Base-by-base conservation (phyloP, 2,797 vertebrate species). In the Hippopotamyrus pictus region DNA sequence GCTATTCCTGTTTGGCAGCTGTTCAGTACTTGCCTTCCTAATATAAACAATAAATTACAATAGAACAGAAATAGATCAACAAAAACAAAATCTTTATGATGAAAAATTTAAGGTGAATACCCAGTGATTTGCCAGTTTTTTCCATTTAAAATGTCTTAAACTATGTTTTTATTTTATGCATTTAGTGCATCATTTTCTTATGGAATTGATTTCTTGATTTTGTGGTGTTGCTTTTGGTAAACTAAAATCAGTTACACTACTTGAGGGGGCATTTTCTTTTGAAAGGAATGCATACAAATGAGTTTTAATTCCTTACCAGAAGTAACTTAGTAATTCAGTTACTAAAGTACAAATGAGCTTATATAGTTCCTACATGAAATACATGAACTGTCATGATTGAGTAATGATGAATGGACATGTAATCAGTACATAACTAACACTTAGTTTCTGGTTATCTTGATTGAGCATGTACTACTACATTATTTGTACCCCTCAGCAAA, bases 11-110 rank as follows among this genome's bases (percentile, higher is more conserved):
- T 57, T 53, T 87, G 50, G 50, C 51, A 59, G 51, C 53, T 59
- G 50, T 59, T 87, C 53, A 87, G 85, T 57, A 41, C 85, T 44
- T 87, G 85, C 51, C 53, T 51, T 87, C 85, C 85, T 86, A 51
- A 29, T 51, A 86, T 86, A 87, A 87, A 57, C 51, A 57, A 41
- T 54, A 37, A 59, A 29, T 84, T 22, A 51, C 44, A 84, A 51
- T 48, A 87, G 22, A 87, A 59, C 53, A 41, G 33, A 57, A 57
- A 48, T 87, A 33, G 50, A 9, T 57, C 17, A 37, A 57, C 29
- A 87, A 48, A 83, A 48, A 44, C 57, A 12, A 48, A 83, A 44
- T 44, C 44, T 44, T 48, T 22, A 44, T 8, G 44, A 82, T 82
- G 41, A 44, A 22, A 83, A 48, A 19, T 19, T 1, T 46, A 82